Conservation (phyloP, 2,113 vertebrate species). For the Ptilonorhynchus violaceus region DNA sequence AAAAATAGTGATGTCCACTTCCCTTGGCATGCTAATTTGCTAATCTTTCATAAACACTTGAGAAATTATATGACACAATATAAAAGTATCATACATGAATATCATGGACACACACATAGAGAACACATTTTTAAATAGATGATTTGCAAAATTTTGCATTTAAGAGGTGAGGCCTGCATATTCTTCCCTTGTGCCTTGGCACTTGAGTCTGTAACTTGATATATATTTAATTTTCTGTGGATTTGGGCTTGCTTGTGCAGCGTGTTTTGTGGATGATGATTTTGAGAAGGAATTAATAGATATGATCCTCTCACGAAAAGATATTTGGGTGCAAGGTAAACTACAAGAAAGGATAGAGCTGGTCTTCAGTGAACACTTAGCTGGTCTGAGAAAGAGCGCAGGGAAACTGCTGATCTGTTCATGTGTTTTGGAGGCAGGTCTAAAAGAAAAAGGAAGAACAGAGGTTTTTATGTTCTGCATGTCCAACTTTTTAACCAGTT, state of each 20-base stretch:
- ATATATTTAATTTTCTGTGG: not conserved
- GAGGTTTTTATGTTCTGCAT: not conserved
- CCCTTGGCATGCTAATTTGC: not conserved
- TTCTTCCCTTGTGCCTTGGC: not conserved
- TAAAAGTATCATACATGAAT: not conserved
- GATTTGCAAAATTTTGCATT: not conserved
- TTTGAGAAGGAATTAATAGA: not conserved
- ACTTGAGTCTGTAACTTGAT: not conserved
- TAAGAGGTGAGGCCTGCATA: not conserved
- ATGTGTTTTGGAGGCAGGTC: not conserved
- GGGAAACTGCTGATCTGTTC: not conserved
- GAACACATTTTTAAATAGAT: not conserved
- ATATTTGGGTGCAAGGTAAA: not conserved
- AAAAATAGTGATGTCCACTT: not conserved
- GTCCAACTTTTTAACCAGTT: not conserved
- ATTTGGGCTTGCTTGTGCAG: not conserved
- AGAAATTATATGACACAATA: not conserved
- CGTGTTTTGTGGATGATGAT: not conserved
- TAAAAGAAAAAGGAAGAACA: not conserved
- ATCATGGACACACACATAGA: not conserved
- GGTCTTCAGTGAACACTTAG: not conserved
- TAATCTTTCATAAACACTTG: not conserved
- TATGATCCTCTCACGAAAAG: not conserved
- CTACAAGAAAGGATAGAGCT: not conserved
- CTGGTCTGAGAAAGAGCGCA: not conserved